phyloP scores from a whole-genome alignment of 2,797 vertebrate species.

The Catostomus latipinnis region DNA sequence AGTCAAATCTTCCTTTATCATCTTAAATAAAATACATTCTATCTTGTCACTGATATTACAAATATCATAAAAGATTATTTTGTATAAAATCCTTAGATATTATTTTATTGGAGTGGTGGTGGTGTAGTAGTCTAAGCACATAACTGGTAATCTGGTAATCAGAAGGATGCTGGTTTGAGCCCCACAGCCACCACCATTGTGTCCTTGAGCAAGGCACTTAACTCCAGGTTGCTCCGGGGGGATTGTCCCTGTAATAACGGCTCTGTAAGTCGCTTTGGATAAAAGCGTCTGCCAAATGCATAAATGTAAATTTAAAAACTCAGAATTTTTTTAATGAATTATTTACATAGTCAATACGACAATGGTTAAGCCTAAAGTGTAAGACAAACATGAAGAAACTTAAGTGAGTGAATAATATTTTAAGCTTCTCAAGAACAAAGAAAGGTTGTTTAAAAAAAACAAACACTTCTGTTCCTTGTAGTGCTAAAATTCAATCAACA shows the following conservation, averaged over 20 bases:
- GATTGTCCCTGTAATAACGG: no score
- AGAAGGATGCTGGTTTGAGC: no score
- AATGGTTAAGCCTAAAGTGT: neutral
- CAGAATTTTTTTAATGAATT: neutral
- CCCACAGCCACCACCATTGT: no score
- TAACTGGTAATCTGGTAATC: no score
- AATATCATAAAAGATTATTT: constrained; percentile 4
- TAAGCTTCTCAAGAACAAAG: neutral
- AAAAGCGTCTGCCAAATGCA: no score
- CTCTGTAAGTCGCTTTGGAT: no score
- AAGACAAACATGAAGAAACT: neutral
- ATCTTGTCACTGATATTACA: constrained; percentile 12
- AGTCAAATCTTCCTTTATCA: constrained; percentile 32
- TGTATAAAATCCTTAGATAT: constrained; percentile 39
- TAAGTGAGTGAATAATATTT: constrained; percentile 25
- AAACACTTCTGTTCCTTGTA: neutral
- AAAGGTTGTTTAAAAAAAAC: neutral
- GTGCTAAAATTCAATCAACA: neutral
- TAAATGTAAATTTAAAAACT: no score
- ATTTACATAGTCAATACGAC: constrained; percentile 42
- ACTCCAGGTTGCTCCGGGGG: no score
- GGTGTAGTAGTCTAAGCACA: no score
- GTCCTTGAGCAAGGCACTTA: no score
- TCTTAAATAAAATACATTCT: constrained; percentile 52
- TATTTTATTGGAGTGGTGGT: neutral